These are phyloP conservation scores for Hoplias malabaricus DNA, from an alignment of 2,113 vertebrate species.

Conservation along the genomic window DNA sequence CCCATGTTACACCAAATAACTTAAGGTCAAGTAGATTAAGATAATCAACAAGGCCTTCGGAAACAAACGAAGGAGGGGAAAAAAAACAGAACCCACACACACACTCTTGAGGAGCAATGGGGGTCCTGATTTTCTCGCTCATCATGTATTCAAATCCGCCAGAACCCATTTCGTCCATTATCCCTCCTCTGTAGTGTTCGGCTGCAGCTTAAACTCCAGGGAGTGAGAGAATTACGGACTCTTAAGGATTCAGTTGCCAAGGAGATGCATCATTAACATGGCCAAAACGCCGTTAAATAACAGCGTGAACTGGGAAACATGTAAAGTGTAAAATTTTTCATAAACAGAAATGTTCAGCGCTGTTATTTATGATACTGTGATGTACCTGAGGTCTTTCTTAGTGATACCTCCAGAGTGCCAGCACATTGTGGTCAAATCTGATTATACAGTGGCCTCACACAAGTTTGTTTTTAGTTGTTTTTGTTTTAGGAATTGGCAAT, in stretches of 20 bases:
- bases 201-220: constrained; percentile 44
- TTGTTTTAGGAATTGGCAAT: too few species aligned
- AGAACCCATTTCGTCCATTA: constrained; percentile 44
- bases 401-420: neutral
- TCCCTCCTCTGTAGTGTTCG: constrained; percentile 41
- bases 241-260: constrained; percentile 41
- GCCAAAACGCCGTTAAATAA: neutral
- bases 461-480: too few species aligned
- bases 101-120: constrained; percentile 43
- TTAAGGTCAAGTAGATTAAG: constrained; percentile 59
- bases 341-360: constrained; percentile 16
- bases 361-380: too few species aligned
- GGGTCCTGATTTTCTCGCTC: constrained; percentile 53
- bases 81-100: constrained; percentile 10
- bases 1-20: constrained; percentile 52
- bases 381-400: neutral
- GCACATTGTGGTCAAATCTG: neutral
- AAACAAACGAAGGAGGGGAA: constrained; percentile 40
- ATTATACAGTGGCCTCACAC: neutral
- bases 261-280: constrained; percentile 48
- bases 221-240: constrained; percentile 42
- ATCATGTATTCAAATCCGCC: constrained; percentile 54
- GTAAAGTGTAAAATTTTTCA: neutral
- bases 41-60: constrained; percentile 57
- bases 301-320: neutral